A percentile compares a stretch with the other conserved stretches of the same genome.
Conservation (phyloP, 2,888 invertebrate species). For the Augochlorella aurata region DNA sequence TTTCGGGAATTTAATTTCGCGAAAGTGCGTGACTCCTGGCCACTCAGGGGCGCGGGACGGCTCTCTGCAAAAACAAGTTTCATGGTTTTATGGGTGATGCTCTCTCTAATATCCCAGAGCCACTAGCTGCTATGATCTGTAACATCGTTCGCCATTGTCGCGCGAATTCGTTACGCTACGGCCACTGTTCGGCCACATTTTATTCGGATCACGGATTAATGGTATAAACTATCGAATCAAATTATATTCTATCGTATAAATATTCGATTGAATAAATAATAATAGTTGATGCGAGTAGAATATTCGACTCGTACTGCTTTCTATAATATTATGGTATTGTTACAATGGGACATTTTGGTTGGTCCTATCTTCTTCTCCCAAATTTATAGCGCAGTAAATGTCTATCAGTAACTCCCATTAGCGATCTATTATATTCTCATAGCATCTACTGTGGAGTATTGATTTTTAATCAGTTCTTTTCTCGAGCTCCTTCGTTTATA, state of each 20-base stretch:
- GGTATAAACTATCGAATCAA: too few relatives aligned
- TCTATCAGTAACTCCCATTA: background rate
- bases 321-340: too few relatives aligned
- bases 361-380: too few relatives aligned
- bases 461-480: background rate
- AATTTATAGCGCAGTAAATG: too few relatives aligned
- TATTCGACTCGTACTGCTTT: too few relatives aligned
- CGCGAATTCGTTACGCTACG: background rate
- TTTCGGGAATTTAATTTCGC: conserved; percentile 38
- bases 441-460: background rate
- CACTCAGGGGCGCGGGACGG: background rate
- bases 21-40: background rate
- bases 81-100: conserved; percentile 18
- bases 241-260: too few relatives aligned
- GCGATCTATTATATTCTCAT: background rate
- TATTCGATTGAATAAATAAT: too few relatives aligned
- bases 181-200: too few relatives aligned
- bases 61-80: conserved; percentile 17
- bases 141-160: background rate
- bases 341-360: too few relatives aligned
- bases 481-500: background rate
- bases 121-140: background rate
- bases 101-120: background rate
- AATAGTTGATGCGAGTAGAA: too few relatives aligned
- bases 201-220: too few relatives aligned